Percentiles rank a stretch among this genome's conserved stretches.
phyloP scores from a whole-genome alignment of 2,797 vertebrate genomes.

The Otus scops region DNA sequence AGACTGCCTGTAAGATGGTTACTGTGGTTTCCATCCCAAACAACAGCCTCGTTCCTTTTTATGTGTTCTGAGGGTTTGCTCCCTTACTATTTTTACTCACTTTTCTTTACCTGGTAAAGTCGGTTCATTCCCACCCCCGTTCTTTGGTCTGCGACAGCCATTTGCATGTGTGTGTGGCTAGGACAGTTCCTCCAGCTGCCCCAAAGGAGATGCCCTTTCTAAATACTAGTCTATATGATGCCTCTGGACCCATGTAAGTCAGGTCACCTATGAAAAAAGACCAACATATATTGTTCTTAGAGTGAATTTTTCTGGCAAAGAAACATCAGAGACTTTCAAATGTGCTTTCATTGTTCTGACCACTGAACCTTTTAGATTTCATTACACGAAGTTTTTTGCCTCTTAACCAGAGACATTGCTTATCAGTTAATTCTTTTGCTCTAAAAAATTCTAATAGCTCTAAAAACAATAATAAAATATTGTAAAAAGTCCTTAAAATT shows the following conservation, averaged over 20 bases:
- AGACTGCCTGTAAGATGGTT: neutral
- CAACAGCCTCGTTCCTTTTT: accelerated
- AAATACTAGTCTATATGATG: neutral
- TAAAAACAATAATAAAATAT: neutral
- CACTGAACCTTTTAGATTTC: neutral
- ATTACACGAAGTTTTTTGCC: neutral
- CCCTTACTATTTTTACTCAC: neutral
- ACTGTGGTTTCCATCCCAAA: neutral
- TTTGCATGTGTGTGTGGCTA: neutral
- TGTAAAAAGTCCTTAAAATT: neutral
- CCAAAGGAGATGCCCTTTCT: neutral
- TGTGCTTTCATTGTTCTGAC: neutral
- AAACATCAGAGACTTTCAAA: neutral
- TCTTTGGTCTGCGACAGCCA: neutral
- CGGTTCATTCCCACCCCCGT: neutral
- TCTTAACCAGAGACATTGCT: neutral
- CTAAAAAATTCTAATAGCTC: neutral
- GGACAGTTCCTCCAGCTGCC: neutral
- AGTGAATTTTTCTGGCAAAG: neutral
- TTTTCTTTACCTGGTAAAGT: neutral
- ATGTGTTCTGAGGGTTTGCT: neutral
- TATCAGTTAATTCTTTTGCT: neutral
- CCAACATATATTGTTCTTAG: neutral
- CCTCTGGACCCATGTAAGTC: neutral
- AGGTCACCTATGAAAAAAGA: neutral